These are phyloP conservation scores for Drosophila acutilabella DNA, from an alignment of 2,888 invertebrate genomes.

Conservation along the genomic window DNA sequence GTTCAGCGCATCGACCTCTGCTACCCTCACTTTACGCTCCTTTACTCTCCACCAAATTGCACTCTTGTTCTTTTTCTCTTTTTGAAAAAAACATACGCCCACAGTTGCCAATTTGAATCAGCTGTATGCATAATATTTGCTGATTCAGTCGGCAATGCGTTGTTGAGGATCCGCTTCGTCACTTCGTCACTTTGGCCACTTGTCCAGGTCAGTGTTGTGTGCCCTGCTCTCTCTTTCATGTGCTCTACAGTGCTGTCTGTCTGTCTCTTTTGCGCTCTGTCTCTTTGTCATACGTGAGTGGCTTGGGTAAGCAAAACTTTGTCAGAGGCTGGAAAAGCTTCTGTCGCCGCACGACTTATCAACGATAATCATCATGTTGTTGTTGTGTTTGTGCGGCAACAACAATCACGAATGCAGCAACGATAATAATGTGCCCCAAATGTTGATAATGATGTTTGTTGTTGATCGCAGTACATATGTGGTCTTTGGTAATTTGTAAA, in stretches of 20 bases:
- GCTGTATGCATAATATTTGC: slow-evolving; percentile 76
- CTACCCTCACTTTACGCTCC: neutral
- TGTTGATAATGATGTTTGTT: slow-evolving; percentile 65
- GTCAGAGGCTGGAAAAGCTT: slow-evolving; percentile 51
- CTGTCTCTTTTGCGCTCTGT: slow-evolving; percentile 3
- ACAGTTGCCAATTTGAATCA: slow-evolving; percentile 56
- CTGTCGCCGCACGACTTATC: slow-evolving; percentile 72
- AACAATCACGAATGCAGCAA: slow-evolving; percentile 68
- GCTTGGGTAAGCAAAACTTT: slow-evolving; percentile 55
- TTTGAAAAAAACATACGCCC: slow-evolving; percentile 16
- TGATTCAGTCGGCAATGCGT: slow-evolving; percentile 61
- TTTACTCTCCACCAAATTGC: neutral
- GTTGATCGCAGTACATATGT: slow-evolving; percentile 40
- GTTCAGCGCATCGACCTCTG: slow-evolving; percentile 62
- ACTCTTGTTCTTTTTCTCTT: neutral
- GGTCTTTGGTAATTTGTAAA: neutral
- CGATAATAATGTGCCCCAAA: slow-evolving; percentile 64
- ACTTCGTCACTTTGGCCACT: slow-evolving; percentile 52
- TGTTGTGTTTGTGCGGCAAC: slow-evolving; percentile 53
- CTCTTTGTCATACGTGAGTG: slow-evolving; percentile 52
- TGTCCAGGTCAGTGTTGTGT: slow-evolving; percentile 73
- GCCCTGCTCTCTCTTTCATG: neutral
- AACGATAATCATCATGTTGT: slow-evolving; percentile 38
- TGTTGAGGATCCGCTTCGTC: slow-evolving; percentile 72
- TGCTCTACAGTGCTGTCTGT: neutral